These are phyloP conservation scores for Xylophagus ater DNA, from an alignment of 2,888 invertebrate genomes.

Conservation along the genomic window DNA sequence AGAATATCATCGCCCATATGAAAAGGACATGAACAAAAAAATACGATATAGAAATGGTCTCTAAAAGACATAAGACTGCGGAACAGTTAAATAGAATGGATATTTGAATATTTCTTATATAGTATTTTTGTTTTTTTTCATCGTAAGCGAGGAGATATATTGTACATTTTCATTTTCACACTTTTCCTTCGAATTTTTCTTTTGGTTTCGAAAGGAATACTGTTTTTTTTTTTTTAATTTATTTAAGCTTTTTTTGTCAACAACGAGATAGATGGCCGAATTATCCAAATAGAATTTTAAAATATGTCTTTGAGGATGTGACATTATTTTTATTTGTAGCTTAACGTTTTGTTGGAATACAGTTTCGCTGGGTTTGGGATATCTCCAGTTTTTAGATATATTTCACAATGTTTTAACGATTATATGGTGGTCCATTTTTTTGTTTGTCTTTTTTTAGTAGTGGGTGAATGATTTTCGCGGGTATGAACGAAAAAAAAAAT, in stretches of 20 bases:
- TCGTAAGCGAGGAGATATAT: no score
- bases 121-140: no score
- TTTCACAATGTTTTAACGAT: no score
- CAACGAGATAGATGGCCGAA: conserved; percentile 18
- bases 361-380: neutral
- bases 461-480: neutral
- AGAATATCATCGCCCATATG: no score
- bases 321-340: conserved; percentile 5
- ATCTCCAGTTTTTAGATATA: conserved; percentile 9
- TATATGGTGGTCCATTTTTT: neutral
- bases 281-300: conserved; percentile 19
- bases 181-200: no score
- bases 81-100: no score
- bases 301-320: conserved; percentile 12
- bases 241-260: conserved; percentile 17
- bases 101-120: no score
- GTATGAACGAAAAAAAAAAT: no score
- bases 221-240: conserved; percentile 14
- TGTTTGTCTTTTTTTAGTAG: conserved; percentile 2
- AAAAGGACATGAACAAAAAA: no score
- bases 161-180: no score
- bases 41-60: no score
- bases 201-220: conserved; percentile 13
- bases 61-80: no score
- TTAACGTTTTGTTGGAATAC: neutral